Conservation (phyloP, 2,888 invertebrate genomes). For the Scrobipalpa costella region DNA sequence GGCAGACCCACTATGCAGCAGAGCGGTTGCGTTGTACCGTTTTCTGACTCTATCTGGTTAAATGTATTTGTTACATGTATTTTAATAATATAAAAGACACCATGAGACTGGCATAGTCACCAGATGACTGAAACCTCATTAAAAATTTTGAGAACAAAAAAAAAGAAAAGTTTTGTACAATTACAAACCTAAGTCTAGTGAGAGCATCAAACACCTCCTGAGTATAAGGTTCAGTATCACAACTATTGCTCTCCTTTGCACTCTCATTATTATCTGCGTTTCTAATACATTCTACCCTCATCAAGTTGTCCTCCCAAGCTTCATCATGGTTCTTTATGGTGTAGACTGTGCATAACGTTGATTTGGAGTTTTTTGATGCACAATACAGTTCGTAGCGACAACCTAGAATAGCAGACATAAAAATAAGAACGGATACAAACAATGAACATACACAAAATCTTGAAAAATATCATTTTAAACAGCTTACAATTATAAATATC, state of each 20-base stretch:
- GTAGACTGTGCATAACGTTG: slow-evolving; percentile 94
- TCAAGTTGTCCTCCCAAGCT: slow-evolving; percentile 88
- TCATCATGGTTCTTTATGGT: slow-evolving; percentile 88
- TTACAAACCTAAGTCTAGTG: slow-evolving; percentile 72
- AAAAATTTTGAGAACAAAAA: too few species aligned
- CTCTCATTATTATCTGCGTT: slow-evolving; percentile 20
- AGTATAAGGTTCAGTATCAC: slow-evolving; percentile 76
- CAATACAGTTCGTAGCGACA: slow-evolving; percentile 97
- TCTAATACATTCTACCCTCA: slow-evolving; percentile 50
- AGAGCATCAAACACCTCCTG: slow-evolving; percentile 91
- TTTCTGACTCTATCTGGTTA: too few species aligned
- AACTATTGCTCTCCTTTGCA: slow-evolving; percentile 29
- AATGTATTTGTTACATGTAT: too few species aligned
- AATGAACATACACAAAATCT: background rate
- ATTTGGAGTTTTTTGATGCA: slow-evolving; percentile 92
- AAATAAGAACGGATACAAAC: slow-evolving; percentile 6
- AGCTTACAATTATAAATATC: too few species aligned
- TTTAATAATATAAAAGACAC: too few species aligned
- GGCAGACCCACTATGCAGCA: too few species aligned
- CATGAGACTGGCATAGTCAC: too few species aligned
- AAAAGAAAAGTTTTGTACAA: too few species aligned
- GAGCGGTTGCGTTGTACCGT: too few species aligned
- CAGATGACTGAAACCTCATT: too few species aligned
- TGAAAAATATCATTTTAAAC: too few species aligned
- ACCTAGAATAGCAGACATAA: slow-evolving; percentile 76